Conservation (phyloP, 2,797 vertebrate species). For the Lacerta bilineata region DNA sequence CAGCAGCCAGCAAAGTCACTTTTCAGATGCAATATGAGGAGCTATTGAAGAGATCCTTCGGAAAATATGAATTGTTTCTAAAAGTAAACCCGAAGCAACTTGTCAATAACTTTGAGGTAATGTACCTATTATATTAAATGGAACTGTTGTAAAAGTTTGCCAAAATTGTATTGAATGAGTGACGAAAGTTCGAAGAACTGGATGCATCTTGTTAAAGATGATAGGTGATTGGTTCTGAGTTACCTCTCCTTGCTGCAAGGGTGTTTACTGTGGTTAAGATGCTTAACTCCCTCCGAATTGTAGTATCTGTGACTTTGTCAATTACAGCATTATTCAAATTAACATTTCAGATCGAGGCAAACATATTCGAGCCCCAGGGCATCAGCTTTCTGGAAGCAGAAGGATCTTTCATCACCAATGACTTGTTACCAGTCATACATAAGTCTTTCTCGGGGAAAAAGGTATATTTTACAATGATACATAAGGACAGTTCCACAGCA, state of each 20-base stretch:
- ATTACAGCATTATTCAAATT: slow-evolving; percentile 49
- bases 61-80: slow-evolving; percentile 89
- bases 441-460: slow-evolving; percentile 87
- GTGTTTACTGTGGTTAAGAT: neutral
- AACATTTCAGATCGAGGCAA: slow-evolving; percentile 84
- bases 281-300: neutral
- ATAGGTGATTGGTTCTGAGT: neutral
- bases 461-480: slow-evolving; percentile 73
- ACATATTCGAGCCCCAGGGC: slow-evolving; percentile 91
- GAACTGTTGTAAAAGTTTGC: neutral
- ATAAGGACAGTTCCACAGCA: neutral
- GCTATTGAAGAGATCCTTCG: slow-evolving; percentile 87
- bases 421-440: slow-evolving; percentile 85
- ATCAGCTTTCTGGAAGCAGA: slow-evolving; percentile 84
- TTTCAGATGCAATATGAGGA: slow-evolving; percentile 93
- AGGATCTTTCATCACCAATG: slow-evolving; percentile 89
- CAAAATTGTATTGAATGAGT: neutral
- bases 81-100: slow-evolving; percentile 89
- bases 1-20: slow-evolving; percentile 85
- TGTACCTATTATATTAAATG: neutral
- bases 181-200: neutral
- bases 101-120: slow-evolving; percentile 91
- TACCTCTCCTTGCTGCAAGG: neutral
- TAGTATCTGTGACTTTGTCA: neutral
- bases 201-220: too few species aligned